Evolutionary conservation across 2,888 invertebrate species (phyloP).

Genomic region (Agonopterix alstromeriana): DNA sequence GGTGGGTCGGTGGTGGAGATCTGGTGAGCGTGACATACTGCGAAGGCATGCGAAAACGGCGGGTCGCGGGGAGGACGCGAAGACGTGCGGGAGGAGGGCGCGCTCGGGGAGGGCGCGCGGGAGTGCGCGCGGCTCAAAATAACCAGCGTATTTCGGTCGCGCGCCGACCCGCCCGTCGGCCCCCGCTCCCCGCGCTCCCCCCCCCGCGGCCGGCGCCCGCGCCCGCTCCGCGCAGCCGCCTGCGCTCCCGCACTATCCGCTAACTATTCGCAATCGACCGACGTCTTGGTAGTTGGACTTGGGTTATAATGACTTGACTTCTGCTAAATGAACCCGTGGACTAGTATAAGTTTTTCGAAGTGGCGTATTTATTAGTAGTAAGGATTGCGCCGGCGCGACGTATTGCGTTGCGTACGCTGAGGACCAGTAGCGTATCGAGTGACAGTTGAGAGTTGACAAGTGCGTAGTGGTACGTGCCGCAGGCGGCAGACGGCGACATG

Average conservation of each 20-base stretch:
- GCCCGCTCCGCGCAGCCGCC: constrained; percentile 45
- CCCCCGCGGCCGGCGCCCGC: constrained; percentile 22
- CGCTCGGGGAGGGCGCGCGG: constrained; percentile 35
- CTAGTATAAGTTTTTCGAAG: constrained; percentile 69
- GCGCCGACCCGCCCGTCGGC: constrained; percentile 39
- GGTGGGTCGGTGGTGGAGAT: not conserved
- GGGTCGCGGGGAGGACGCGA: constrained; percentile 9
- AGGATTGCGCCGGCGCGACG: constrained; percentile 54
- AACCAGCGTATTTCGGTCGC: constrained; percentile 67
- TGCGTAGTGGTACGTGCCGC: constrained; percentile 54
- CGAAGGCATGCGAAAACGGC: constrained; percentile 28
- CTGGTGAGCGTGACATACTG: not conserved
- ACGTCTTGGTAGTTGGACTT: constrained; percentile 90
- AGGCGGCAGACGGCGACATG: constrained; percentile 76
- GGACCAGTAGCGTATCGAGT: constrained; percentile 63
- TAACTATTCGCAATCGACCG: constrained; percentile 95
- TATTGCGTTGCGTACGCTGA: constrained; percentile 39
- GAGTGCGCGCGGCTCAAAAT: constrained; percentile 64
- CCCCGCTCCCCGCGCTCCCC: constrained; percentile 35
- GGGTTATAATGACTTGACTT: constrained; percentile 87
- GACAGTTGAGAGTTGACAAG: constrained; percentile 53
- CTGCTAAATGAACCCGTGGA: constrained; percentile 81
- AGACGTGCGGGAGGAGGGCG: constrained; percentile 13
- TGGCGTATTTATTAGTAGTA: constrained; percentile 60
- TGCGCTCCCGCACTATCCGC: constrained; percentile 83